phyloP scores from a whole-genome alignment of 2,888 invertebrate species.

The Isotomurus palustris region DNA sequence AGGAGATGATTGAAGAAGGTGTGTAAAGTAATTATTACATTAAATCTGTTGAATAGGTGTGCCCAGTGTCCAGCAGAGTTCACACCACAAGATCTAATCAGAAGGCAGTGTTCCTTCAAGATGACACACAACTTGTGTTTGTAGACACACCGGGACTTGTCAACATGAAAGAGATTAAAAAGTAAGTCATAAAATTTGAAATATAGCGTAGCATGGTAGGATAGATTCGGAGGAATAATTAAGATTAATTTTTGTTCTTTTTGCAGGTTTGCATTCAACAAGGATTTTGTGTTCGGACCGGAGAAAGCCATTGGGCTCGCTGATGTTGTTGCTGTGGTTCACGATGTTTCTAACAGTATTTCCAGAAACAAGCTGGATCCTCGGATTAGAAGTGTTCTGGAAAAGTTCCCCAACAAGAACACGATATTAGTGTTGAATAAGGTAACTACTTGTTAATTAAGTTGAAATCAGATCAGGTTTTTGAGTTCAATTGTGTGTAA shows the following conservation, averaged over 20 bases:
- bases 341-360: conserved; percentile 71
- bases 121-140: conserved; percentile 81
- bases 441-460: conserved; percentile 53
- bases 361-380: conserved; percentile 64
- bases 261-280: conserved; percentile 57
- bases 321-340: conserved; percentile 77
- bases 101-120: conserved; percentile 66
- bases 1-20: too few relatives aligned
- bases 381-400: conserved; percentile 65
- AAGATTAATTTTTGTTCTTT: conserved; percentile 44
- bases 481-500: too few relatives aligned
- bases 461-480: background rate
- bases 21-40: background rate
- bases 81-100: conserved; percentile 78
- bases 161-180: conserved; percentile 62
- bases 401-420: conserved; percentile 56
- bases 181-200: conserved; percentile 52
- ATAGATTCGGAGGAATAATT: background rate
- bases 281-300: conserved; percentile 59
- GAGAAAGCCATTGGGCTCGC: conserved; percentile 62
- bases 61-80: conserved; percentile 83
- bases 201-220: too few relatives aligned
- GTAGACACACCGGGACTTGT: conserved; percentile 92
- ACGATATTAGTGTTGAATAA: conserved; percentile 83
- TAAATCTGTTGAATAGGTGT: conserved; percentile 60